These are phyloP conservation scores for Phrynocephalus vlangalii DNA, from an alignment of 2,797 vertebrate species.

Conservation along the genomic window DNA sequence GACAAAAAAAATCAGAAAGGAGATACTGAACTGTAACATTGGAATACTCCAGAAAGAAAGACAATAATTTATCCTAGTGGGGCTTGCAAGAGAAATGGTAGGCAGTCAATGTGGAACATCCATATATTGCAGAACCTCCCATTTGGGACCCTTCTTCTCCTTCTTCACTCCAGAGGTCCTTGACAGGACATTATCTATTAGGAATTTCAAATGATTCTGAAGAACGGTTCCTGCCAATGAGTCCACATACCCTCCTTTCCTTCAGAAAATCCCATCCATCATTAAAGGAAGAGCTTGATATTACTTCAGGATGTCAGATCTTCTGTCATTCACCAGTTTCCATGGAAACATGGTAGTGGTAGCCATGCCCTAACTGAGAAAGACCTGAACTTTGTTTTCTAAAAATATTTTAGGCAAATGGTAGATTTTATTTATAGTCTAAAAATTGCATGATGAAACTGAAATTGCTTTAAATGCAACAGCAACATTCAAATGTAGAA, in stretches of 20 bases:
- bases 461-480: conserved; percentile 36
- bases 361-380: not conserved
- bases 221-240: not conserved
- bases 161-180: not conserved
- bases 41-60: no score
- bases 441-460: conserved; percentile 58
- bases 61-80: not conserved
- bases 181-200: not conserved
- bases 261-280: not conserved
- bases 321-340: not conserved
- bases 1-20: no score
- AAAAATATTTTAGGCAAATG: not conserved
- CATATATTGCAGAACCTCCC: not conserved
- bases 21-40: no score
- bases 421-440: not conserved
- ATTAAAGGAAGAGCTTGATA: not conserved
- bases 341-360: not conserved
- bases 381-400: not conserved
- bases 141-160: not conserved
- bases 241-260: not conserved
- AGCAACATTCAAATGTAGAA: no score
- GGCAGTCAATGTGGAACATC: not conserved
- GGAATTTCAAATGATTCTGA: not conserved
- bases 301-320: conserved; percentile 4
- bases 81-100: not conserved